Evolutionary conservation across 2,797 vertebrate species (phyloP), one percentile per base, ranked within the genome.

Genomic region (Atherinosoma microstoma): DNA sequence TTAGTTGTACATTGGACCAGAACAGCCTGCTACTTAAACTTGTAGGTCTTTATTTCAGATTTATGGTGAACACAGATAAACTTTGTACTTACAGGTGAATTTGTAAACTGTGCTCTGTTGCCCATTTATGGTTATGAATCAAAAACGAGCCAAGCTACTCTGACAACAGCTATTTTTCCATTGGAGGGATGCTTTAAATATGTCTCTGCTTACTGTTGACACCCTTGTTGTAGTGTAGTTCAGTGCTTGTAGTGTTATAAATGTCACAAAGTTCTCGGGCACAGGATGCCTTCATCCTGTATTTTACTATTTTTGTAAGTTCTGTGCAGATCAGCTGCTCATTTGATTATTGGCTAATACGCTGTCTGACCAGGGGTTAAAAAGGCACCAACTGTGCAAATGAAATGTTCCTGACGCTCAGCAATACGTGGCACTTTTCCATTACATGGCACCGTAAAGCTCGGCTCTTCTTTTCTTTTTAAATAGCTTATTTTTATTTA

Each of bases 171-270:
- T 53, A 12, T 53, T 12, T 47, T 35, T 64, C 30, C 1, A 32
- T 18, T 9, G 22, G 70, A 36, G 62, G 73, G 58, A 76, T 35
- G 56, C 69, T 76, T 82, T 66, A 63, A 65, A 76, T 70, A 11
- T 36, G 27, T 80, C 20, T 67, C 63, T 67, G 58, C 35, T 64
- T 34, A 11, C 20, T 34, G 34, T 67, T 76, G 40, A 70, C n/a
- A 67, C 16, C 2, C 13, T 70, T 51, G 32, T 15, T 78, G n/a
- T 45, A 3, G 36, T 61, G 29, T 30, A 22, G 51, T 74, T 77
- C 29, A 64, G 53, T 72, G 40, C 40, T 20, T 18, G 18, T 30
- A 13, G 2, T 76, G 24, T 24, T 70, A 16, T 82, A 30, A 79
- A 78, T 78, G 9, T 13, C 35, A 73, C 62, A 40, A 73, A 64